Percentiles rank a stretch among this genome's conserved stretches.
Conservation (phyloP, 2,113 vertebrate species). For the Chrysochloris asiatica region DNA sequence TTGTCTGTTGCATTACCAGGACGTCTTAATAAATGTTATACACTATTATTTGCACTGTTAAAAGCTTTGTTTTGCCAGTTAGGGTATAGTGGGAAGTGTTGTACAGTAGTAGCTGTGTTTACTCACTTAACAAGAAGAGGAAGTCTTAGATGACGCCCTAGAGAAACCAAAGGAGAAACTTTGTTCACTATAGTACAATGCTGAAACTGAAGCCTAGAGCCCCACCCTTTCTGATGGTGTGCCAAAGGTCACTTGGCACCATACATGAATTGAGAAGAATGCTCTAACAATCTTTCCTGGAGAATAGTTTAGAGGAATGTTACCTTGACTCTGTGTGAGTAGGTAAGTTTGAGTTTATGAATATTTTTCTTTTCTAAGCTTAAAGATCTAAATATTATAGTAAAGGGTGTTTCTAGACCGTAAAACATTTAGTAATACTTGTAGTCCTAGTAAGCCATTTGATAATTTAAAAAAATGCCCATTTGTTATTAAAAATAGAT, state of each 20-base stretch:
- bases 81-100: constrained; percentile 17
- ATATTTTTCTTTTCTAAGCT: constrained; percentile 67
- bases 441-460: constrained; percentile 36
- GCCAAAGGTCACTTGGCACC: constrained; percentile 70
- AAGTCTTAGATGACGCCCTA: constrained; percentile 77
- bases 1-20: neutral
- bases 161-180: constrained; percentile 65
- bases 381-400: constrained; percentile 39
- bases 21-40: neutral
- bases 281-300: constrained; percentile 12
- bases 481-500: constrained; percentile 38
- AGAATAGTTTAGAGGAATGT: neutral
- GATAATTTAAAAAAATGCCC: neutral
- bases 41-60: neutral
- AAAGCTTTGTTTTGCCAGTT: neutral
- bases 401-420: constrained; percentile 43
- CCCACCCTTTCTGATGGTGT: constrained; percentile 48
- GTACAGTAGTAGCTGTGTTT: constrained; percentile 39
- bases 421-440: constrained; percentile 41
- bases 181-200: constrained; percentile 14
- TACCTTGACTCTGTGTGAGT: neutral
- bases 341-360: constrained; percentile 57
- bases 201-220: neutral
- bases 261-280: neutral
- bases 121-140: constrained; percentile 68